Base-by-base conservation (phyloP, 2,888 invertebrate species). In the Erebia palarica region DNA sequence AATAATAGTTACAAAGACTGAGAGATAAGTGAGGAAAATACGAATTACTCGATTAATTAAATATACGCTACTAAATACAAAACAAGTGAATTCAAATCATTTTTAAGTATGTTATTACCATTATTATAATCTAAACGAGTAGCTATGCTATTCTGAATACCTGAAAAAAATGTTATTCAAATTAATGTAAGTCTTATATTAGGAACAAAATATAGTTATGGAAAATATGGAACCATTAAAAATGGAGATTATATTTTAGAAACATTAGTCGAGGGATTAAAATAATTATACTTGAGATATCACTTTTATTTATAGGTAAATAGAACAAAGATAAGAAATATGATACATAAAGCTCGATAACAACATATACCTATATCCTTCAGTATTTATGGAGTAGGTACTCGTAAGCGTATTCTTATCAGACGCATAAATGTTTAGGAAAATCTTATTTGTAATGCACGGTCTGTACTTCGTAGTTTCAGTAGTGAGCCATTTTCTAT, bases 1-100 rank as follows among this genome's bases (percentile, higher is more conserved):
- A 82, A 83, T 81, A 68, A 66, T 72, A n/a, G n/a, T n/a, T n/a
- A 70, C 74, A 70, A 68, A 84, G 77, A 84, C 78, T 80, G 80
- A 84, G 82, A 86, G 78, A 84, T 83, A 78, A 84, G 86, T 89
- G 85, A 83, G 83, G 81, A 78, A 85, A 84, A 85, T 78, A 86
- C 83, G 77, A 84, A 84, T 78, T 81, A 84, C 81, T 78, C 67
- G 70, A 74, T 79, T 79, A n/a, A n/a, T n/a, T n/a, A n/a, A n/a
- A n/a, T n/a, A n/a, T n/a, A 80, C 75, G 81, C 80, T 85, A 82
- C 80, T 81, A 76, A 81, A 82, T 78, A 80, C 75, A 76, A 78
- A 81, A 83, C 78, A 85, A 83, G 82, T 86, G 81, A 81, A 78
- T 82, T 81, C 78, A 81, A 81, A 78, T 82, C 81, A 72, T 78